Evolutionary conservation across 53 echinoderm and acorn worm species (phyloP).

Genomic region (Luidia sarsii): DNA sequence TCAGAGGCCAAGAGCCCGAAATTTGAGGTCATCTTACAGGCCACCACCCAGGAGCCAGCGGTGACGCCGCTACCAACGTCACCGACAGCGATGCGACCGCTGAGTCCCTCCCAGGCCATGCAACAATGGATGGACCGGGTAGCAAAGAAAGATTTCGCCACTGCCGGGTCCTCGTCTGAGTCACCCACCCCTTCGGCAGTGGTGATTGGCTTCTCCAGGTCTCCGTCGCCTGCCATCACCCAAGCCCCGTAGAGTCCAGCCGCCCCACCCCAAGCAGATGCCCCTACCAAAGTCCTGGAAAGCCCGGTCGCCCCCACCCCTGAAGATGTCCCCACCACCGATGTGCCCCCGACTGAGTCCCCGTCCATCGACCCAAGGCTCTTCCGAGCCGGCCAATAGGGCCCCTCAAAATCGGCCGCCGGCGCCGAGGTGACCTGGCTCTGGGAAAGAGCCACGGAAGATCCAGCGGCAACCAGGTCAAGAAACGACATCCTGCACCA

Average conservation of each 20-base stretch:
- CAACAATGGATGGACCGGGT: too few relatives aligned
- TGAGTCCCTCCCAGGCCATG: too few relatives aligned
- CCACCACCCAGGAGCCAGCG: too few relatives aligned
- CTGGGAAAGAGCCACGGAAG: neutral
- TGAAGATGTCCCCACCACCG: neutral
- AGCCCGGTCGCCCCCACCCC: neutral
- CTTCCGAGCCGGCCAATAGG: neutral
- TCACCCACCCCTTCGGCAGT: neutral
- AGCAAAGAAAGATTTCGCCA: too few relatives aligned
- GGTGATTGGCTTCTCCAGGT: neutral
- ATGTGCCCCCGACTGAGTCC: neutral
- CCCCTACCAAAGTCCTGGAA: neutral
- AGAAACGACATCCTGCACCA: neutral
- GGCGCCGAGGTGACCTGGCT: neutral
- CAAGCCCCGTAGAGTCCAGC: neutral
- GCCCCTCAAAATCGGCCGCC: neutral
- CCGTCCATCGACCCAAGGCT: neutral
- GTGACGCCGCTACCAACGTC: too few relatives aligned
- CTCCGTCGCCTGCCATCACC: neutral
- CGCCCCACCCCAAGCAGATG: neutral
- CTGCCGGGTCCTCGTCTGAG: too few relatives aligned
- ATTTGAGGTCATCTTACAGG: too few relatives aligned
- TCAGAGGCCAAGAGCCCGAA: too few relatives aligned
- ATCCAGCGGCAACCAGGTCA: neutral
- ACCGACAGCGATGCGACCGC: too few relatives aligned